Conservation (phyloP, 2,113 vertebrate genomes). For the Macquaria australasica region DNA sequence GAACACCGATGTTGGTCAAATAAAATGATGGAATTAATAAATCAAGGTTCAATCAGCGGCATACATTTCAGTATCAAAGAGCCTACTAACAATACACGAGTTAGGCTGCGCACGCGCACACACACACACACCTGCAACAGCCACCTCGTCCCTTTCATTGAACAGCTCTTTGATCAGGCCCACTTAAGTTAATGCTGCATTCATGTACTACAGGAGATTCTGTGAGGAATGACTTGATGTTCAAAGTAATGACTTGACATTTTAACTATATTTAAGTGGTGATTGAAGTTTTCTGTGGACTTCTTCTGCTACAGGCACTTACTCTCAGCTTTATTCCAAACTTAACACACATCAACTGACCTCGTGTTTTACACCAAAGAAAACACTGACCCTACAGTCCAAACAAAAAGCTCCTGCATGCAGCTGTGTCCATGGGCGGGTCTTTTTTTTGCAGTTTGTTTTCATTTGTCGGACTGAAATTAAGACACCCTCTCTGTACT, state of each 20-base stretch:
- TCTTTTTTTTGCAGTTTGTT: not conserved
- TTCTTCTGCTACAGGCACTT: not conserved
- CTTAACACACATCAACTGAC: not conserved
- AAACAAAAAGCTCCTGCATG: not conserved
- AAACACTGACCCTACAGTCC: not conserved
- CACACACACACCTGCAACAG: conserved; percentile 19
- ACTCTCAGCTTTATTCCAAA: conserved; percentile 14
- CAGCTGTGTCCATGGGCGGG: not conserved
- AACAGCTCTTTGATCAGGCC: conserved; percentile 29
- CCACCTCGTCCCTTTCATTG: not conserved
- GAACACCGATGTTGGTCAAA: not conserved
- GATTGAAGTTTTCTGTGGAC: conserved; percentile 7
- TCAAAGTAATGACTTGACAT: conserved; percentile 22
- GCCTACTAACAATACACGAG: not conserved
- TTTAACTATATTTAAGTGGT: not conserved
- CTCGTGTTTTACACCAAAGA: conserved; percentile 15
- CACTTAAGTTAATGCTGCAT: conserved; percentile 35
- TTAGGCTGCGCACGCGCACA: conserved; percentile 5
- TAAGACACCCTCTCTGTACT: not conserved
- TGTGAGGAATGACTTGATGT: conserved; percentile 1
- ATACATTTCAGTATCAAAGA: conserved; percentile 16
- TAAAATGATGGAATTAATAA: not conserved
- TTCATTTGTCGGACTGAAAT: not conserved
- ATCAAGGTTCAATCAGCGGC: not conserved
- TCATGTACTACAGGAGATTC: not conserved